A percentile compares a stretch with the other conserved stretches of the same genome.
These are phyloP conservation scores for Tholera decimalis DNA, from an alignment of 2,888 invertebrate genomes.

Conservation along the genomic window DNA sequence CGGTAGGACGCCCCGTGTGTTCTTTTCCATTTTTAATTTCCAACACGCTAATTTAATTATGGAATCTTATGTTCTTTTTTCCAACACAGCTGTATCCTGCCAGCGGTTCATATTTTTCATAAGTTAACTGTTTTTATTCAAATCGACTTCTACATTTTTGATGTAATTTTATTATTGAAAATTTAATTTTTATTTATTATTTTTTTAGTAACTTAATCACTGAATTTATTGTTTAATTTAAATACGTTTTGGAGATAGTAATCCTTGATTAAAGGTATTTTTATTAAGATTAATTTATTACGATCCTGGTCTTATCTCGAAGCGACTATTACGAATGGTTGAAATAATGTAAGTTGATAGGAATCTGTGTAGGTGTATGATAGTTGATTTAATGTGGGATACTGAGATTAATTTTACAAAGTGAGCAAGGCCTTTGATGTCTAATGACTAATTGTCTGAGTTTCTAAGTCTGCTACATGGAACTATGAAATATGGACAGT, in stretches of 20 bases:
- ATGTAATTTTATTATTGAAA: conserved; percentile 64
- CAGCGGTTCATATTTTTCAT: conserved; percentile 79
- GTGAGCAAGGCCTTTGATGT: conserved; percentile 80
- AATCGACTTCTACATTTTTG: conserved; percentile 63
- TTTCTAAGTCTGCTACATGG: conserved; percentile 59
- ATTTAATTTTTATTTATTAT: conserved; percentile 58
- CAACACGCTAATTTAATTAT: conserved; percentile 90
- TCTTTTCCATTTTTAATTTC: conserved; percentile 83
- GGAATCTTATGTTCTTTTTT: conserved; percentile 77
- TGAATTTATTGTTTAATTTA: conserved; percentile 64
- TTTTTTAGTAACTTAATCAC: conserved; percentile 66
- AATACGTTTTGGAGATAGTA: conserved; percentile 54
- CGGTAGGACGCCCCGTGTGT: conserved; percentile 82
- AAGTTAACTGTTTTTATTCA: conserved; percentile 78
- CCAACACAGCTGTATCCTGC: conserved; percentile 86
- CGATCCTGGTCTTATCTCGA: conserved; percentile 55
- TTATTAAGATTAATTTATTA: conserved; percentile 67
- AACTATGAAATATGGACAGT: conserved; percentile 40
- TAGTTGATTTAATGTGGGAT: conserved; percentile 75
- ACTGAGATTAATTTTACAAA: conserved; percentile 81
- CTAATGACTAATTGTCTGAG: conserved; percentile 79
- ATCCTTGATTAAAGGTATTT: conserved; percentile 64
- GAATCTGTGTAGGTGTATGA: conserved; percentile 79
- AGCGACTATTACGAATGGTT: conserved; percentile 66
- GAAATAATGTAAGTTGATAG: conserved; percentile 68